A percentile compares a stretch with the other conserved stretches of the same genome.
Conservation (phyloP, 2,888 invertebrate species). For the Amblyjoppa fuscipennis region DNA sequence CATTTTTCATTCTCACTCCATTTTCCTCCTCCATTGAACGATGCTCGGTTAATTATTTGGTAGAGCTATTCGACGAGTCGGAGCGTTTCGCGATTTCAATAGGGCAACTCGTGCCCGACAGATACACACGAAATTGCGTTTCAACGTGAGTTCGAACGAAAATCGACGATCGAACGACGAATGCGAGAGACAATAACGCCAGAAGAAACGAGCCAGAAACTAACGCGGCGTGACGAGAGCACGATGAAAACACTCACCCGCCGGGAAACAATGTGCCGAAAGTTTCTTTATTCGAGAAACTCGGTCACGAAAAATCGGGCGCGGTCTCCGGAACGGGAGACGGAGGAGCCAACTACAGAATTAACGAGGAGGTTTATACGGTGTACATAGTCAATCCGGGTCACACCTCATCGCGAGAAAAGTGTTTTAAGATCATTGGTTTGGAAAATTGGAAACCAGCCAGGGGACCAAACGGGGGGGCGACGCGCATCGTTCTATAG, state of each 20-base stretch:
- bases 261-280: constrained; percentile 5
- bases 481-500: too few relatives aligned
- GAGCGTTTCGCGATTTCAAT: not conserved
- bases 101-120: not conserved
- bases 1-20: not conserved
- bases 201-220: constrained; percentile 14
- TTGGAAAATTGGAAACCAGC: constrained; percentile 71
- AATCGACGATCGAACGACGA: not conserved
- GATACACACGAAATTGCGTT: not conserved
- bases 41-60: not conserved
- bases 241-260: constrained; percentile 5
- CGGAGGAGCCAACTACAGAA: not conserved
- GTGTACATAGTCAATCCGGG: constrained; percentile 57
- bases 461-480: constrained; percentile 35
- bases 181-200: not conserved
- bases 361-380: constrained; percentile 3
- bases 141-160: not conserved
- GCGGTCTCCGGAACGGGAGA: constrained; percentile 59
- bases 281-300: constrained; percentile 50
- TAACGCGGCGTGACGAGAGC: constrained; percentile 17
- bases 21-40: not conserved
- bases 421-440: constrained; percentile 72
- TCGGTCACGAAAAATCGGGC: constrained; percentile 56
- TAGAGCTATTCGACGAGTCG: not conserved
- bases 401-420: constrained; percentile 71